Evolutionary conservation across 2,797 vertebrate genomes (phyloP).

Genomic region (Podarcis lilfordi): DNA sequence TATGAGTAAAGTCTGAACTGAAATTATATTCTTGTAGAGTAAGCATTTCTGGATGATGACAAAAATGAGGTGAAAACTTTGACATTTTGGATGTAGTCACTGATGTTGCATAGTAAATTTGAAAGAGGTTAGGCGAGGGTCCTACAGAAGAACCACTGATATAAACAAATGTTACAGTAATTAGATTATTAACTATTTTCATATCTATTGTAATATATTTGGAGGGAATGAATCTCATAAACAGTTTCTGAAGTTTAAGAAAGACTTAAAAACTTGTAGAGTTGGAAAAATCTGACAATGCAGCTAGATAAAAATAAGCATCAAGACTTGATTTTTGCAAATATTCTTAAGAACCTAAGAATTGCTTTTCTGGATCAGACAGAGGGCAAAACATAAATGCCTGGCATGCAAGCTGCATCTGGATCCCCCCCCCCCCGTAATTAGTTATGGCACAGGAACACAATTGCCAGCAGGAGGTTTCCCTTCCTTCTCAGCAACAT

Average conservation of each 20-base stretch:
- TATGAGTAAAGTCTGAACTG: conserved; percentile 5
- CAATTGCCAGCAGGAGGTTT: too few relatives aligned
- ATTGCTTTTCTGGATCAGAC: background rate
- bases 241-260: background rate
- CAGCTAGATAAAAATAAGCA: background rate
- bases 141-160: background rate
- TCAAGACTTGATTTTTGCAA: background rate
- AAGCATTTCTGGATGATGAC: conserved; percentile 17
- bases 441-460: too few relatives aligned
- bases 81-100: conserved; percentile 2
- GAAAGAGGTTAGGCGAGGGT: background rate
- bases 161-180: background rate
- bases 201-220: background rate
- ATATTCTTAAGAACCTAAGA: background rate
- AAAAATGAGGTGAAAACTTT: conserved; percentile 22
- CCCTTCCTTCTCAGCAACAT: too few relatives aligned
- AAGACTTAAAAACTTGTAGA: background rate
- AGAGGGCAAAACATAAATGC: background rate
- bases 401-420: too few relatives aligned
- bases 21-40: conserved; percentile 37
- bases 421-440: too few relatives aligned
- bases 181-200: background rate
- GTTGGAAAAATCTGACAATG: background rate
- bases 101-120: background rate
- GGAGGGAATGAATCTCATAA: background rate